Conservation (phyloP, 2,797 vertebrate genomes). For the Coracias cyanogaster region DNA sequence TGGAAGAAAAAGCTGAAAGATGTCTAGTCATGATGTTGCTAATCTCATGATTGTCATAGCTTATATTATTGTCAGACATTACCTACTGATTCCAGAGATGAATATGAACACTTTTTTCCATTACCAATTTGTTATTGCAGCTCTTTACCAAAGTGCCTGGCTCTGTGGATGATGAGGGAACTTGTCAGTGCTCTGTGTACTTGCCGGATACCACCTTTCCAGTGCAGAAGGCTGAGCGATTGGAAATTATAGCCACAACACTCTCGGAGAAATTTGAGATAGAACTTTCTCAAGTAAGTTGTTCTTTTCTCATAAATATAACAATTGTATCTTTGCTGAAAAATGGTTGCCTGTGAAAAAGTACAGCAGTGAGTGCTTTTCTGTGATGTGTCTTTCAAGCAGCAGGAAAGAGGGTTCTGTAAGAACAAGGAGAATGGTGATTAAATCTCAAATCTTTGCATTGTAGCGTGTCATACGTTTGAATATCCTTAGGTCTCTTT, state of each 20-base stretch:
- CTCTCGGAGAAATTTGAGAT: conserved; percentile 69
- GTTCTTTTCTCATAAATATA: not conserved
- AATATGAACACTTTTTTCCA: not conserved
- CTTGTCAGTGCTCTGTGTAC: conserved; percentile 85
- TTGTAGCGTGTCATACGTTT: not conserved
- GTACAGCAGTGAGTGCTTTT: not conserved
- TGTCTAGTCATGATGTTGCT: not conserved
- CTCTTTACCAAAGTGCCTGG: conserved; percentile 80
- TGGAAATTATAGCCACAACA: conserved; percentile 54
- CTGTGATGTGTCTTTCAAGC: not conserved
- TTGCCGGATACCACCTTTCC: conserved; percentile 87
- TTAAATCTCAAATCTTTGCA: not conserved
- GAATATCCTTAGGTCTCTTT: not conserved
- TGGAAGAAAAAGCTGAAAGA: not conserved
- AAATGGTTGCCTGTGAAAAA: not conserved
- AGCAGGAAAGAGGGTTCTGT: not conserved
- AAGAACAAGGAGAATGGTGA: not conserved
- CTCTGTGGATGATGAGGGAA: conserved; percentile 77
- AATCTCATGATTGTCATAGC: not conserved
- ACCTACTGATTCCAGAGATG: not conserved
- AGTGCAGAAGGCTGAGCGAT: conserved; percentile 80
- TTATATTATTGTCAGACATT: not conserved
- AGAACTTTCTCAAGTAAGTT: conserved; percentile 79
- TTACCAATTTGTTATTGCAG: conserved; percentile 60
- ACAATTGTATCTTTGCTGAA: not conserved